Evolutionary conservation across 2,888 invertebrate species (phyloP), one percentile per base, ranked within the genome.

Genomic region (Microctonus hyperodae): DNA sequence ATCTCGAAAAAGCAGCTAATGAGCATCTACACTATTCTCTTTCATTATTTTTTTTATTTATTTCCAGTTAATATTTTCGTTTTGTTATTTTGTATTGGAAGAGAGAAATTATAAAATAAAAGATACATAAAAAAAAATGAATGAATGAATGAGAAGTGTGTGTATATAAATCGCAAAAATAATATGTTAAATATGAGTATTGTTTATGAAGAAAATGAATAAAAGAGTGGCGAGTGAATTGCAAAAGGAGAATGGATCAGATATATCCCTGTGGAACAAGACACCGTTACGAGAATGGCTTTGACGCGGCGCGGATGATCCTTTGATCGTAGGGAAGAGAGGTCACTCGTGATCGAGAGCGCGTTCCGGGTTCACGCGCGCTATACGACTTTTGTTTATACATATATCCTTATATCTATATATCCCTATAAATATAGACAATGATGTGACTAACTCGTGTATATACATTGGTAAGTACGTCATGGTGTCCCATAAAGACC

Each of bases 321-420:
- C 61, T 66, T 62, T 66, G 66, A 66, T 66, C 62, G 66, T 51
- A 62, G 62, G 56, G 16, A 62, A 40, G 62, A 31, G 66, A 61
- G 61, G 66, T 65, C 57, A 50, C 22, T 66, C 61, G 66, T 61
- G 66, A 61, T 66, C 61, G 61, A 61, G 48, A 56, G 28, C 64
- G 58, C 64, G 70, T 70, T 70, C 70, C 72, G 72, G 70, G 72
- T 70, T 72, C 70, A 72, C 69, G 69, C 65, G 70, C 56, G 55
- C 61, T 58, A n/a, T n/a, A 60, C 44, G 56, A 59, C 37, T 51
- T 20, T 51, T 40, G 51, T 40, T 56, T 33, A 53, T 61, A 53
- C 23, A 2, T 58, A 53, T 11, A 62, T 9, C 7, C 5, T 28
- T 28, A 48, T 37, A 13, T 25, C 44, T 59, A 44, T 31, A 44